A percentile compares a stretch with the other conserved stretches of the same genome.
Evolutionary conservation across 2,113 vertebrate genomes (phyloP).

Genomic region (Ariopsis seemanni): DNA sequence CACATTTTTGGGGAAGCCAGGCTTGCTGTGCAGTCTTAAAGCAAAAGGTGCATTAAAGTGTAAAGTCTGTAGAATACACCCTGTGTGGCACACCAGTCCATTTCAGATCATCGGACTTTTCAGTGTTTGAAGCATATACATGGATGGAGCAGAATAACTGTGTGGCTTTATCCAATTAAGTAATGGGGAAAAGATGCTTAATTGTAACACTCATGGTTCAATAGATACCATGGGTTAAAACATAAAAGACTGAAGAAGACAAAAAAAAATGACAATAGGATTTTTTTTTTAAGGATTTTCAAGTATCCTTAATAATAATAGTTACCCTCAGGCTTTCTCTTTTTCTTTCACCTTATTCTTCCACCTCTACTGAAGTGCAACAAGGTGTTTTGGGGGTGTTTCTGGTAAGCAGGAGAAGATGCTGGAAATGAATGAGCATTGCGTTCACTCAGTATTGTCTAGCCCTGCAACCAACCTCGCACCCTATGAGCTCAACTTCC

Average conservation of each 20-base stretch:
- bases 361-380: slow-evolving; percentile 70
- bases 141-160: background rate
- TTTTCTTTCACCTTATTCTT: slow-evolving; percentile 34
- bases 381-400: slow-evolving; percentile 85
- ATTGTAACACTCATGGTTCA: background rate
- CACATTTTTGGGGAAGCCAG: background rate
- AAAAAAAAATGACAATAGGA: background rate
- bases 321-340: background rate
- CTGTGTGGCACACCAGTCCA: background rate
- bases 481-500: slow-evolving; percentile 89
- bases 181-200: background rate
- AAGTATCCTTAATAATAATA: background rate
- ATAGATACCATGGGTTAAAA: background rate
- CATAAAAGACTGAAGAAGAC: background rate
- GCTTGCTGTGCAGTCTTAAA: too few species aligned
- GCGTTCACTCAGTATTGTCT: slow-evolving; percentile 77
- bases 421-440: slow-evolving; percentile 56
- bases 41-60: too few species aligned
- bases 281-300: background rate
- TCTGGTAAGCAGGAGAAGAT: slow-evolving; percentile 70
- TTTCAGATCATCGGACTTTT: background rate
- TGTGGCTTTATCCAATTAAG: background rate
- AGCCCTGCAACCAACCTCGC: slow-evolving; percentile 81
- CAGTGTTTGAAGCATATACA: background rate
- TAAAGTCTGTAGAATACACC: background rate